Conservation (phyloP, 2,888 invertebrate species). For the Aspidiotus rigidus region DNA sequence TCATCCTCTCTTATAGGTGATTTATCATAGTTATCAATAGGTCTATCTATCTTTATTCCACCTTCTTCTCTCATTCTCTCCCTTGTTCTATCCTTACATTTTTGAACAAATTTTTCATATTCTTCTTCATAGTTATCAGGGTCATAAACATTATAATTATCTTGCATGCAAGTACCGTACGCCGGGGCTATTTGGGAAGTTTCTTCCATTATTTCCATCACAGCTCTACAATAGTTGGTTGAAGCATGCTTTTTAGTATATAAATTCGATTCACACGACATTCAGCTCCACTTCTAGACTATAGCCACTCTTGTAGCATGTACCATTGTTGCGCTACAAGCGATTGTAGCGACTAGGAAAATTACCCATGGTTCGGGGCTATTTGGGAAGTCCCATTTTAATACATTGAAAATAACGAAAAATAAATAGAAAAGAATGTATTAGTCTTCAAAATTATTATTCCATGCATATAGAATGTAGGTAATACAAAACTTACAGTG, state of each 20-base stretch:
- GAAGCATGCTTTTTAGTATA: no score
- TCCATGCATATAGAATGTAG: no score
- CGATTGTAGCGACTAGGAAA: not conserved
- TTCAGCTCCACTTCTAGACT: not conserved
- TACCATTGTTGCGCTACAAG: not conserved
- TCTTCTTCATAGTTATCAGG: no score
- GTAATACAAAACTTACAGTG: not conserved
- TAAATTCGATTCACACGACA: not conserved
- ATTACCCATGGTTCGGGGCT: constrained; percentile 3
- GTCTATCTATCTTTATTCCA: no score
- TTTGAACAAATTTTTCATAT: no score
- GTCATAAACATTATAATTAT: no score
- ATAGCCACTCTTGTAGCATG: constrained; percentile 4
- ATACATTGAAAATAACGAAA: constrained; percentile 2
- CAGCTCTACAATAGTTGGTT: not conserved
- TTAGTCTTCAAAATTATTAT: no score
- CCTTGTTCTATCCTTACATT: no score
- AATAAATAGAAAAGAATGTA: not conserved
- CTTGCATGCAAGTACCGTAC: constrained; percentile 1
- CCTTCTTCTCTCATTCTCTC: no score
- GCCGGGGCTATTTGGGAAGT: constrained; percentile 3
- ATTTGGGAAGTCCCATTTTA: constrained; percentile 7
- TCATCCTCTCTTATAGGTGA: no score
- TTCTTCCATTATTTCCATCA: not conserved
- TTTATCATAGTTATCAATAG: no score